Percentiles rank a stretch among this genome's conserved stretches.
These are phyloP conservation scores for Sebastes fasciatus DNA, from an alignment of 2,113 vertebrate genomes.

Conservation along the genomic window DNA sequence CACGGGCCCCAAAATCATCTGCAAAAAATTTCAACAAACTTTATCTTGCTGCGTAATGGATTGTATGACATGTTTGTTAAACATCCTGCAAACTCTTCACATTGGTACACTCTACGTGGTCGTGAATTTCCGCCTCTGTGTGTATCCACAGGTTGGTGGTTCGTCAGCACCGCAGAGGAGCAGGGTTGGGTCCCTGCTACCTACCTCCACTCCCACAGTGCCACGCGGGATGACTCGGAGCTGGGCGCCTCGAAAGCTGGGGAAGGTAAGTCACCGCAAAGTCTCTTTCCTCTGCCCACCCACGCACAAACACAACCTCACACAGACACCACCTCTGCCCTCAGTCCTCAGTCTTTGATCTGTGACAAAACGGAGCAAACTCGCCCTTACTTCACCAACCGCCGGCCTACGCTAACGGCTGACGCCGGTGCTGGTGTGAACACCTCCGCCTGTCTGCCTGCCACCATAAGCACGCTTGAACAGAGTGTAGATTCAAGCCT, in stretches of 20 bases:
- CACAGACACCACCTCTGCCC: constrained; percentile 28
- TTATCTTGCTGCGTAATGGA: not conserved
- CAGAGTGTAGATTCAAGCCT: constrained; percentile 72
- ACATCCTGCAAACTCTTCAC: not conserved
- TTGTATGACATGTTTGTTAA: constrained; percentile 9
- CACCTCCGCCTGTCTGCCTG: constrained; percentile 64
- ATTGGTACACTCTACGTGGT: not conserved
- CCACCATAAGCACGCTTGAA: constrained; percentile 65
- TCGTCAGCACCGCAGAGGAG: constrained; percentile 96
- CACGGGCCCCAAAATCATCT: not conserved
- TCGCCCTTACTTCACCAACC: constrained; percentile 18
- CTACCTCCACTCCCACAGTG: constrained; percentile 94
- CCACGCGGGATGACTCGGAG: constrained; percentile 93
- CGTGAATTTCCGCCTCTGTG: constrained; percentile 17
- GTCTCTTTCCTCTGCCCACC: constrained; percentile 21
- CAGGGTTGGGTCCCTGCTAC: constrained; percentile 99
- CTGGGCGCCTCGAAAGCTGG: constrained; percentile 91
- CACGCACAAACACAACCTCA: constrained; percentile 35
- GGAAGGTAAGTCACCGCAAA: constrained; percentile 88
- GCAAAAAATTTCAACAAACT: not conserved
- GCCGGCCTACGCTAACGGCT: constrained; percentile 36
- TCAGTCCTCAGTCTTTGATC: constrained; percentile 52
- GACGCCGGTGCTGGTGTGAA: constrained; percentile 45
- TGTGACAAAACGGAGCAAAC: constrained; percentile 54
- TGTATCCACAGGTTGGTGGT: constrained; percentile 93